Evolutionary conservation across 2,797 vertebrate species (phyloP).

Genomic region (Megalops cyprinoides): DNA sequence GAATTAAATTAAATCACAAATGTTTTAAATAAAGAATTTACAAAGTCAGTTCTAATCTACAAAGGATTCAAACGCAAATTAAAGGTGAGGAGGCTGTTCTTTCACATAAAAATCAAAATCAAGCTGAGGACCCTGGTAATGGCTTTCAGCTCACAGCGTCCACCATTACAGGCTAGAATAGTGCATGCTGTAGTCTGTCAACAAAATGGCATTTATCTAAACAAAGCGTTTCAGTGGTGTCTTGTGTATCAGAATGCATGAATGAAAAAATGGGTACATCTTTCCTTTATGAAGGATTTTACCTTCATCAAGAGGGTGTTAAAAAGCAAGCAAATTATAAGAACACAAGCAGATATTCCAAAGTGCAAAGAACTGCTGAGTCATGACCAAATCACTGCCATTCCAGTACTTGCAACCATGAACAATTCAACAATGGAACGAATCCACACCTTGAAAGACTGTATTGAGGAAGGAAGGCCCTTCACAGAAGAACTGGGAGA

Average conservation of each 20-base stretch:
- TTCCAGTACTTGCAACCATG: not conserved
- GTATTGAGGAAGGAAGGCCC: not conserved
- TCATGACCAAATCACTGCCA: not conserved
- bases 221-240: not conserved
- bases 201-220: too few relatives aligned
- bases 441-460: not conserved
- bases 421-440: not conserved
- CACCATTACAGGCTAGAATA: not conserved
- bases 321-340: not conserved
- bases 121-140: not conserved
- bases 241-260: not conserved
- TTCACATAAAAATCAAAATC: not conserved
- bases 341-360: not conserved
- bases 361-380: not conserved
- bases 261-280: too few relatives aligned
- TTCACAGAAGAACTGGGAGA: constrained; percentile 2
- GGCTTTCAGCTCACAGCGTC: not conserved
- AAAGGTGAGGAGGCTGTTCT: not conserved
- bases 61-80: not conserved
- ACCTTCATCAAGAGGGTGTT: not conserved
- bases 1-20: constrained; percentile 30
- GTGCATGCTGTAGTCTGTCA: not conserved
- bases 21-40: constrained; percentile 48
- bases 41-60: constrained; percentile 5
- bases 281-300: too few relatives aligned